Evolutionary conservation across 1,140 invertebrate genomes (phyloP), one percentile per base, ranked within the genome.

Genomic region (Cotesia typhae): DNA sequence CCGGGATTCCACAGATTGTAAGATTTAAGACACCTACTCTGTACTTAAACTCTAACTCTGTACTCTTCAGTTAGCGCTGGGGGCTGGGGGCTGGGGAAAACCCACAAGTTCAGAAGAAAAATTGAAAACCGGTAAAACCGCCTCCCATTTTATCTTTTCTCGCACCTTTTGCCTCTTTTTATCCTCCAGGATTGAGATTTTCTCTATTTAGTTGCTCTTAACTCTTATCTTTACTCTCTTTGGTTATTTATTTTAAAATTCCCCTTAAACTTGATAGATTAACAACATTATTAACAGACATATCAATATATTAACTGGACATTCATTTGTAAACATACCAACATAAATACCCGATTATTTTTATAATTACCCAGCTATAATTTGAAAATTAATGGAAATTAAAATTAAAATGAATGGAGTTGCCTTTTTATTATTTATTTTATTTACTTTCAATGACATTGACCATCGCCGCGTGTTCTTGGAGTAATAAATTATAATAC

Each of bases 1-100:
- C 52, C 57, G 53, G 73, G 71, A 74, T 74, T 71, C 57, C 37
- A 38, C 53, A 70, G 72, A 70, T 74, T 74, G 52, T 67, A 65
- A 66, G 72, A 70, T 74, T 70, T 74, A 70, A 74, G 66, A 64
- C 67, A 73, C 66, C 59, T 28, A 28, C 28, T 28, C 28, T 28
- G 28, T 28, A 28, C 28, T 28, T 28, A 2, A 28, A 28, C 28
- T 28, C 28, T 37, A 47, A 17, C 53, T 59, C 17, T 20, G 64
- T 47, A 65, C 52, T 61, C 35, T 12, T 17, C 57, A 35, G 63
- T 53, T 61, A 52, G 57, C 17, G 57, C 17, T 12, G 10, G 5
- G 12, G 38, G 20, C 41, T 20, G 4, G 10, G 14, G 36, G 20
- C 41, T 20, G 4, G 10, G 14, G 36, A 17, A 71, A 37, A 17